phyloP scores from a whole-genome alignment of 2,113 vertebrate genomes.

The Alosa alosa region DNA sequence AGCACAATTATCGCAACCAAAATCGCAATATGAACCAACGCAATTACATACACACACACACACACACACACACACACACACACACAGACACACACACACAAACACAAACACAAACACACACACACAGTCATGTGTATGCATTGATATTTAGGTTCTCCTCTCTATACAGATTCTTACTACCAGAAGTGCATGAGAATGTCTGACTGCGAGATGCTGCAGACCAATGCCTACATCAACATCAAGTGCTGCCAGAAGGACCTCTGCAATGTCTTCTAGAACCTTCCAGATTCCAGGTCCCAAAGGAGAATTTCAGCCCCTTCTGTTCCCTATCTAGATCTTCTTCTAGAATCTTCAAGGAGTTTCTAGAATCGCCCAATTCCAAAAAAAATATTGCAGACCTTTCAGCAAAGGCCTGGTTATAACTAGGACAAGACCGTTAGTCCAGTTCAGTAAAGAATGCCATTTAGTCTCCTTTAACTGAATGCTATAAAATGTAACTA shows the following conservation, averaged over 20 bases:
- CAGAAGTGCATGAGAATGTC: constrained; percentile 67
- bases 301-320: no score
- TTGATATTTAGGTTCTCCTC: not conserved
- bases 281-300: not conserved
- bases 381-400: no score
- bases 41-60: not conserved
- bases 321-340: no score
- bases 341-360: no score
- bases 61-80: constrained; percentile 12
- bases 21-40: no score
- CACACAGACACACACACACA: not conserved
- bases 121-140: not conserved
- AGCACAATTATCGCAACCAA: no score
- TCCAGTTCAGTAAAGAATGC: no score
- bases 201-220: constrained; percentile 60
- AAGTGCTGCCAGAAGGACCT: constrained; percentile 63
- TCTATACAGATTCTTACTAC: constrained; percentile 56
- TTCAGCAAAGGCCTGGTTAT: no score
- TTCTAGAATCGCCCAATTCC: no score
- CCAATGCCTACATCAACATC: constrained; percentile 60
- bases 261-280: constrained; percentile 59
- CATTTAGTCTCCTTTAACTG: no score
- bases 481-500: no score
- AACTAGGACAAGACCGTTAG: no score
- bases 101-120: not conserved